Evolutionary conservation across 1,140 invertebrate species (phyloP).

Genomic region (Nasonia vitripennis): DNA sequence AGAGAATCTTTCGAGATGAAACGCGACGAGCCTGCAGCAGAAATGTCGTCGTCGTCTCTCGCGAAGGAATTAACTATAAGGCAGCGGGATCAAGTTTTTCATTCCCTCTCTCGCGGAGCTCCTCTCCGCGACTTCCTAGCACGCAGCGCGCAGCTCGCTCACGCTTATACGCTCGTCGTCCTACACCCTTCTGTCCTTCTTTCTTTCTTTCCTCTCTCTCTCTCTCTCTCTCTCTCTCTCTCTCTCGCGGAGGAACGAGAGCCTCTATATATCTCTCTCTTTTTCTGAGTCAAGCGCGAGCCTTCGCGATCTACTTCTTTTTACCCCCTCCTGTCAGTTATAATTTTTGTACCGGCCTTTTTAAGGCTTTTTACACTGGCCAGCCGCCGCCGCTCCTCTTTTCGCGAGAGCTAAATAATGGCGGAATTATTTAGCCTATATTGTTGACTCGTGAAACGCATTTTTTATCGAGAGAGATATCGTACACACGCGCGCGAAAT

Average conservation of each 20-base stretch:
- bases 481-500: background rate
- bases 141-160: slow-evolving; percentile 69
- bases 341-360: slow-evolving; percentile 39
- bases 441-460: too few species aligned
- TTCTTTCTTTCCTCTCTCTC: slow-evolving; percentile 31
- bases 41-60: slow-evolving; percentile 12
- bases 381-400: too few species aligned
- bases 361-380: background rate
- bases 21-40: slow-evolving; percentile 29
- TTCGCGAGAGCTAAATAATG: background rate
- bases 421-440: too few species aligned
- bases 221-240: background rate
- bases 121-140: slow-evolving; percentile 70
- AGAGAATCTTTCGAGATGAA: slow-evolving; percentile 57
- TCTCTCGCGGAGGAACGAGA: background rate
- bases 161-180: slow-evolving; percentile 47
- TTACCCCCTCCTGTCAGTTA: slow-evolving; percentile 38
- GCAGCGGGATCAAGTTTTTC: slow-evolving; percentile 70
- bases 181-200: slow-evolving; percentile 47
- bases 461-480: too few species aligned
- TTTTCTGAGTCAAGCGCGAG: slow-evolving; percentile 38
- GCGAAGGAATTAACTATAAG: slow-evolving; percentile 59
- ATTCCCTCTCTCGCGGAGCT: slow-evolving; percentile 42
- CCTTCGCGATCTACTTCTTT: slow-evolving; percentile 45
- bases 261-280: slow-evolving; percentile 40